Evolutionary conservation across 1,140 invertebrate species (phyloP), one percentile per base, ranked within the genome.

Genomic region (Metaphire vulgaris): DNA sequence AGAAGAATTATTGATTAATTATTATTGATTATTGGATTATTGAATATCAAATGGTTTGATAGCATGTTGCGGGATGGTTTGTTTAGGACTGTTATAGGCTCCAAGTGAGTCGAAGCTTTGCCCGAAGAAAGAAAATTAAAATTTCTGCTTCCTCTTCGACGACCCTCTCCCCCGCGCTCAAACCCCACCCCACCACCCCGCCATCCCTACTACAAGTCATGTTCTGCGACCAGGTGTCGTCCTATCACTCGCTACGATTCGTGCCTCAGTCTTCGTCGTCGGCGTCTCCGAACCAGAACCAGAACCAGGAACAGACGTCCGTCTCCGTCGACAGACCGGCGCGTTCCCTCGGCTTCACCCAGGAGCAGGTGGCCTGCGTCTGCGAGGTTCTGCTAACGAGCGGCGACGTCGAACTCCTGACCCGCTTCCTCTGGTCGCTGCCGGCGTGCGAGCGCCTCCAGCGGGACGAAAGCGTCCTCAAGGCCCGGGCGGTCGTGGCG

Each of bases 291-390:
- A n/a, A n/a, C n/a, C n/a, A n/a, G n/a, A n/a, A n/a, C n/a, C n/a
- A n/a, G n/a, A n/a, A n/a, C n/a, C n/a, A n/a, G 6, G 41, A 56
- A 12, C 41, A 12, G 41, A 6, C 41, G 21, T 21, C 41, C 21
- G 41, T 56, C 21, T 6, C 6, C 41, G 41, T 56, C 21, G 41
- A 21, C 6, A 21, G 29, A 70, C 28, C 69, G 69, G n/a, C 29
- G 28, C 69, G 32, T 29, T 30, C 30, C 1, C 32, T 71, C 30
- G 33, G 30, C 1, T 99, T 87, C 89, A 98, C 96, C 75, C 96
- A 97, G 89, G 96, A 99, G 87, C 97, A 99, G 87, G 96, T 99
- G 79, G 96, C 96, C 72, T 98, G 96, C 86, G 96, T 99, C 67
- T 99, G 97, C 87, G 96, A 98, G 90, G 96, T 71, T 34, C 90